Conservation (phyloP, 2,113 vertebrate species). For the Argyrosomus japonicus region DNA sequence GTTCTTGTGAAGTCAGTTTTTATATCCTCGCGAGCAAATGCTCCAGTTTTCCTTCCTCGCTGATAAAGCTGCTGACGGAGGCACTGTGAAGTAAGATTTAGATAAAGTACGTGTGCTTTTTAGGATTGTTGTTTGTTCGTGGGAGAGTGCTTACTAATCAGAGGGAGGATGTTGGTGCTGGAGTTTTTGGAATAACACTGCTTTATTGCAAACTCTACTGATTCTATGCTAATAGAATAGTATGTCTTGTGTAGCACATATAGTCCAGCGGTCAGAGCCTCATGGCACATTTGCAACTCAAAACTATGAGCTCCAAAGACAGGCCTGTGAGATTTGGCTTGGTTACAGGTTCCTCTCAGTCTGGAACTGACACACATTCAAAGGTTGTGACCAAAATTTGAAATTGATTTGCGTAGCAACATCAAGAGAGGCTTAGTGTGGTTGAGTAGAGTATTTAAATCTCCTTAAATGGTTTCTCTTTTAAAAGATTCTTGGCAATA, state of each 20-base stretch:
- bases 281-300: background rate
- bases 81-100: slow-evolving; percentile 48
- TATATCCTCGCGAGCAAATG: slow-evolving; percentile 17
- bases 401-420: slow-evolving; percentile 20
- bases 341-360: slow-evolving; percentile 14
- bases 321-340: slow-evolving; percentile 7
- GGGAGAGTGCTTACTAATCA: slow-evolving; percentile 54
- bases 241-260: background rate
- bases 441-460: slow-evolving; percentile 59
- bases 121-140: slow-evolving; percentile 44
- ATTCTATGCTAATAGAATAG: slow-evolving; percentile 1
- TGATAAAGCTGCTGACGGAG: slow-evolving; percentile 67
- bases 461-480: slow-evolving; percentile 56
- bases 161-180: slow-evolving; percentile 30
- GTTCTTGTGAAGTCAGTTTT: slow-evolving; percentile 55
- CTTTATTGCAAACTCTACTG: background rate
- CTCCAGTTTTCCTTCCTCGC: slow-evolving; percentile 60
- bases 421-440: slow-evolving; percentile 34
- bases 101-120: slow-evolving; percentile 49
- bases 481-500: slow-evolving; percentile 59
- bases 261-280: background rate
- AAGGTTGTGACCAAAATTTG: slow-evolving; percentile 33
- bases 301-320: slow-evolving; percentile 21
- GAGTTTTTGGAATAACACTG: slow-evolving; percentile 34
- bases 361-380: slow-evolving; percentile 26